phyloP scores from a whole-genome alignment of 2,888 invertebrate species.

The Caenorhabditis virilis region DNA sequence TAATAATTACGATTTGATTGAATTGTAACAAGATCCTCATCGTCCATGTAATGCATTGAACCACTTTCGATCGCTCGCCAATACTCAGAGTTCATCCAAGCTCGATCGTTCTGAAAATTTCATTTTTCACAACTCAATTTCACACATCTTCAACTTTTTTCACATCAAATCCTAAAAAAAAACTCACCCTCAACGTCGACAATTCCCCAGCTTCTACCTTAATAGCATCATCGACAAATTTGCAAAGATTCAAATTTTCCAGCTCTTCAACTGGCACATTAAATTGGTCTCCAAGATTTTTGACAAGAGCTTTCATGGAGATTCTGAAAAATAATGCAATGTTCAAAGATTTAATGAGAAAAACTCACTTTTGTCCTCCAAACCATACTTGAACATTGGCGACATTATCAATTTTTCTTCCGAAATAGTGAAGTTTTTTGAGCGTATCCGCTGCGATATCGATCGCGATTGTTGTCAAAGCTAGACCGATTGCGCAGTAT shows the following conservation, averaged over 20 bases:
- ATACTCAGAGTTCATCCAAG: constrained; percentile 56
- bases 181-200: constrained; percentile 47
- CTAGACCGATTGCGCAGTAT: constrained; percentile 63
- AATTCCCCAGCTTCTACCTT: constrained; percentile 61
- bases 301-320: constrained; percentile 62
- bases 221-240: constrained; percentile 62
- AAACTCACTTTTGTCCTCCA: constrained; percentile 59
- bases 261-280: constrained; percentile 60
- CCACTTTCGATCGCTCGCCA: constrained; percentile 52
- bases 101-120: constrained; percentile 47
- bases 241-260: constrained; percentile 56
- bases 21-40: constrained; percentile 51
- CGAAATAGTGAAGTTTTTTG: constrained; percentile 65
- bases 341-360: not conserved
- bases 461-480: constrained; percentile 64
- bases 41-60: constrained; percentile 53
- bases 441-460: constrained; percentile 65
- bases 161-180: not conserved
- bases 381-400: constrained; percentile 65
- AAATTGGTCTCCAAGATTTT: constrained; percentile 63
- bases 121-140: not conserved
- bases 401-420: constrained; percentile 64
- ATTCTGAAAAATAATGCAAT: constrained; percentile 28
- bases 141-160: not conserved
- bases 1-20: constrained; percentile 56